A percentile compares a stretch with the other conserved stretches of the same genome.
phyloP scores from a whole-genome alignment of 2,113 vertebrate genomes.

The Carollia perspicillata region DNA sequence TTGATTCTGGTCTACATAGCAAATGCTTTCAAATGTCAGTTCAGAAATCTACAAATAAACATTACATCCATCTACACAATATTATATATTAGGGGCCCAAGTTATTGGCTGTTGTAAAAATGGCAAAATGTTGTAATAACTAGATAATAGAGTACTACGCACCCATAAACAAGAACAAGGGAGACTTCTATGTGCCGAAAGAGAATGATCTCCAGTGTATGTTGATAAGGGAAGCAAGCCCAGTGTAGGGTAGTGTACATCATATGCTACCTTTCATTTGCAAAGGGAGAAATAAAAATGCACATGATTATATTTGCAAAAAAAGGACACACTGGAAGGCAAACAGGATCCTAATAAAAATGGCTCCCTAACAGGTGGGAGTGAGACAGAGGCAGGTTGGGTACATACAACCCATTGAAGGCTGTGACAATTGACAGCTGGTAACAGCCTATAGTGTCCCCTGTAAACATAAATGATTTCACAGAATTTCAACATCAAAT shows the following conservation, averaged over 20 bases:
- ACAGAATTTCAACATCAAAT: constrained; percentile 8
- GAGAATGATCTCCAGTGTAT: not conserved
- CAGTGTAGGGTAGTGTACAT: not conserved
- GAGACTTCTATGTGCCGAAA: not conserved
- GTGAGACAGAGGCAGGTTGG: not conserved
- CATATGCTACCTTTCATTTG: not conserved
- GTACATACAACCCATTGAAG: not conserved
- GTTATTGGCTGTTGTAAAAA: not conserved
- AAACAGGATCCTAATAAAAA: not conserved
- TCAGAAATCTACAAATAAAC: not conserved
- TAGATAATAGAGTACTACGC: not conserved
- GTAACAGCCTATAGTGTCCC: not conserved
- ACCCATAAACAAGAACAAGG: not conserved
- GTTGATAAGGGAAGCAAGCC: not conserved
- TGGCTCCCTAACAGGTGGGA: not conserved
- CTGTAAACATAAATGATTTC: not conserved
- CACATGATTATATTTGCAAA: not conserved
- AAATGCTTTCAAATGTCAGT: not conserved
- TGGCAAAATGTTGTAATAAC: not conserved
- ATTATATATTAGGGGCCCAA: not conserved
- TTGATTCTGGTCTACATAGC: not conserved
- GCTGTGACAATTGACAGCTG: not conserved
- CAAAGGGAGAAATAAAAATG: not conserved
- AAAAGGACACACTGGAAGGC: not conserved
- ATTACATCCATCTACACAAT: not conserved